Conservation (phyloP, 1,140 invertebrate species). For the Globodera rostochiensis region DNA sequence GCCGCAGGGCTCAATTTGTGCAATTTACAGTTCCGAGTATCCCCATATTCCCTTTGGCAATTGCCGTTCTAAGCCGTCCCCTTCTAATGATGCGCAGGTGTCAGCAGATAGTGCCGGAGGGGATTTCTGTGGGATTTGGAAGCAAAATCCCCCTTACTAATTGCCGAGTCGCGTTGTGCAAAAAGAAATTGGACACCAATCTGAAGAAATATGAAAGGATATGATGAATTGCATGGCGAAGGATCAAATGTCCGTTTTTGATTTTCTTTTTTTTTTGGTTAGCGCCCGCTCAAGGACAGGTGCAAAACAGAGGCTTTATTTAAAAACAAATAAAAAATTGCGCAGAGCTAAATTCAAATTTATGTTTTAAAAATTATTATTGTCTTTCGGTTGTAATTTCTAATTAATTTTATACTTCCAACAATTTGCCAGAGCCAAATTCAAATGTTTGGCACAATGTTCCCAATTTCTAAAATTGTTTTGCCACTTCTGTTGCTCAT, state of each 20-base stretch:
- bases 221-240: not conserved
- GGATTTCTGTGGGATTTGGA: not conserved
- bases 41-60: no score
- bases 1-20: no score
- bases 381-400: not conserved
- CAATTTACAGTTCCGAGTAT: no score
- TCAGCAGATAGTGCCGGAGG: not conserved
- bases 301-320: not conserved
- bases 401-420: not conserved
- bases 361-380: no score
- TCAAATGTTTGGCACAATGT: not conserved
- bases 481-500: constrained; percentile 2
- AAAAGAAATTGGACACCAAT: not conserved
- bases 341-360: no score
- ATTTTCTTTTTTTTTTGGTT: not conserved
- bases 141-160: not conserved
- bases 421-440: not conserved
- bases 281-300: not conserved
- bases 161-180: not conserved
- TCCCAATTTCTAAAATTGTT: not conserved
- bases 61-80: no score
- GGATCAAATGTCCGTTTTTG: not conserved
- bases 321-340: no score
- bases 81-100: not conserved
- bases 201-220: not conserved